Conservation (phyloP, 2,888 invertebrate species). For the Microplitis manilae region DNA sequence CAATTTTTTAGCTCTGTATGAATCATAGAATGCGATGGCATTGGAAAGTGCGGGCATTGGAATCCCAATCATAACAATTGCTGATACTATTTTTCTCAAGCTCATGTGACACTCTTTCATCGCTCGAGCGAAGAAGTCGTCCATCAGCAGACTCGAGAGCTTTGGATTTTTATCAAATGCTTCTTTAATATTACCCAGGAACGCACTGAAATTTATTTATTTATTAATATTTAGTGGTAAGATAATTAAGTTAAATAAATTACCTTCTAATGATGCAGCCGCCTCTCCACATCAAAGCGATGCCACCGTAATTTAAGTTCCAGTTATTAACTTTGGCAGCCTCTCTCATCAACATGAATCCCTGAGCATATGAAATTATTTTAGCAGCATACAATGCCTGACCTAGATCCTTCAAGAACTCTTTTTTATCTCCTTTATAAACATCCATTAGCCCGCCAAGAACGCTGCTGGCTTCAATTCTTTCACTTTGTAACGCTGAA, state of each 20-base stretch:
- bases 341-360: constrained; percentile 94
- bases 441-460: constrained; percentile 80
- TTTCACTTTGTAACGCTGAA: constrained; percentile 91
- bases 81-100: constrained; percentile 87
- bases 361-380: constrained; percentile 99
- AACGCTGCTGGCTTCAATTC: constrained; percentile 85
- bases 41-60: constrained; percentile 95
- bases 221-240: neutral
- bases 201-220: constrained; percentile 75
- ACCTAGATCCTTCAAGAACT: constrained; percentile 88
- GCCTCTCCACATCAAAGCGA: constrained; percentile 99
- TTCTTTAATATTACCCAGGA: constrained; percentile 91
- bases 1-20: constrained; percentile 87
- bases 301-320: constrained; percentile 97
- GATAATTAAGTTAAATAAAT: constrained; percentile 38
- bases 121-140: constrained; percentile 92
- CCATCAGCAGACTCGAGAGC: constrained; percentile 89
- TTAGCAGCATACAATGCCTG: constrained; percentile 97
- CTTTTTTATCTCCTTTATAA: constrained; percentile 81
- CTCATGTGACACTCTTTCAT: constrained; percentile 86
- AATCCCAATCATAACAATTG: constrained; percentile 84
- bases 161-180: constrained; percentile 93
- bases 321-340: constrained; percentile 93
- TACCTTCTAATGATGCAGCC: constrained; percentile 98
- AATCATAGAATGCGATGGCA: constrained; percentile 97